Evolutionary conservation across 1,140 invertebrate species (phyloP).

Genomic region (Lysiphlebus fabarum): DNA sequence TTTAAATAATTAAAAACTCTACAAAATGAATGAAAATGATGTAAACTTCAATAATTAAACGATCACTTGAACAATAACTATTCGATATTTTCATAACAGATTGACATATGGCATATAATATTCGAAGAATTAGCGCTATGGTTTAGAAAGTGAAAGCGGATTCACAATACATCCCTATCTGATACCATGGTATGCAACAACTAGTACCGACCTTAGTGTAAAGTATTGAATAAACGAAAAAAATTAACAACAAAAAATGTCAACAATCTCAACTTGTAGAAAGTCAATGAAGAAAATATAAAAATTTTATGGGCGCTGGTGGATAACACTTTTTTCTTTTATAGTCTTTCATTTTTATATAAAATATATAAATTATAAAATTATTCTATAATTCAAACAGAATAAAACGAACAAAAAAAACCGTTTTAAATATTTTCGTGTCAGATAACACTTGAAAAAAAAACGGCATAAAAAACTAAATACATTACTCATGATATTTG

Average conservation of each 20-base stretch:
- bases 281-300: not conserved
- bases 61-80: not conserved
- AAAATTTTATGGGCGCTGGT: no score
- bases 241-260: constrained; percentile 2
- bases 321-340: no score
- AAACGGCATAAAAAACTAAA: constrained; percentile 10
- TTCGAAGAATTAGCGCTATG: constrained; percentile 13
- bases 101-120: not conserved
- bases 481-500: constrained; percentile 13
- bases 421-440: no score
- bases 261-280: constrained; percentile 12
- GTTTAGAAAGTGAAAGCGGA: constrained; percentile 21
- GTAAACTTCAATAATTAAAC: no score
- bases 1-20: no score
- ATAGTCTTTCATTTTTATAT: no score
- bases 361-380: no score
- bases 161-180: constrained; percentile 22
- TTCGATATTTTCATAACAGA: not conserved
- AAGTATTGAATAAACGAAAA: no score
- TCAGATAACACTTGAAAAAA: no score
- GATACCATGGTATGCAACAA: constrained; percentile 21
- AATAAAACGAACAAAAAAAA: no score
- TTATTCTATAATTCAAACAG: no score
- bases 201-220: constrained; percentile 7
- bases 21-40: no score